A percentile compares a stretch with the other conserved stretches of the same genome.
phyloP scores from a whole-genome alignment of 2,797 vertebrate genomes.

The Onychomys arenicola region DNA sequence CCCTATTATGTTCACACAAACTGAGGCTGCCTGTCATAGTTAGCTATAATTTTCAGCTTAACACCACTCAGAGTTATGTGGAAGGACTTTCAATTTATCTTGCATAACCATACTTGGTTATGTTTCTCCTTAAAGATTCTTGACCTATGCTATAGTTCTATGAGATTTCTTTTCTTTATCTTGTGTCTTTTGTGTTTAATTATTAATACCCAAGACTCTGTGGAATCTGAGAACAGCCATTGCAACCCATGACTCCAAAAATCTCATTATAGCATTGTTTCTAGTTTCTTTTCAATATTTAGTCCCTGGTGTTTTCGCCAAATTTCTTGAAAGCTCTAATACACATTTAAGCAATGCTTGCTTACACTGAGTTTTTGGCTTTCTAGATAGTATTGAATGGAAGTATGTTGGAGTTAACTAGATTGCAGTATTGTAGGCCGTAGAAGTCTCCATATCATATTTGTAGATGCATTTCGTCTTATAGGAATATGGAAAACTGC shows the following conservation, averaged over 20 bases:
- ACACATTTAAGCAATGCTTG: background rate
- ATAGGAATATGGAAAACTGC: background rate
- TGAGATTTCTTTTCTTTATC: background rate
- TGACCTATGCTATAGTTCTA: background rate
- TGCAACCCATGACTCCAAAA: background rate
- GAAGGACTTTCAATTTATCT: background rate
- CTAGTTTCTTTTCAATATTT: background rate
- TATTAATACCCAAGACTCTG: background rate
- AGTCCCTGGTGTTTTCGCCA: background rate
- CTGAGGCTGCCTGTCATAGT: background rate
- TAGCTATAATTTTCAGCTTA: background rate
- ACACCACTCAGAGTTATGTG: background rate
- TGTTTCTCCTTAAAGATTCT: background rate
- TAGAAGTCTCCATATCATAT: background rate
- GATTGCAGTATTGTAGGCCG: background rate
- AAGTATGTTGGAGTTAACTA: conserved; percentile 4
- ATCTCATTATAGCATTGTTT: background rate
- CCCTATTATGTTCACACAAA: background rate
- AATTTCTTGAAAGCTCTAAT: background rate
- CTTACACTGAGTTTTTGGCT: background rate
- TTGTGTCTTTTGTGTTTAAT: background rate
- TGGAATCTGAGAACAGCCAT: background rate
- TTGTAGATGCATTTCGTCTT: background rate
- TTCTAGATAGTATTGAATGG: background rate
- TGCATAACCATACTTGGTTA: background rate